phyloP scores from a whole-genome alignment of 2,797 vertebrate genomes.

The Falco naumanni region DNA sequence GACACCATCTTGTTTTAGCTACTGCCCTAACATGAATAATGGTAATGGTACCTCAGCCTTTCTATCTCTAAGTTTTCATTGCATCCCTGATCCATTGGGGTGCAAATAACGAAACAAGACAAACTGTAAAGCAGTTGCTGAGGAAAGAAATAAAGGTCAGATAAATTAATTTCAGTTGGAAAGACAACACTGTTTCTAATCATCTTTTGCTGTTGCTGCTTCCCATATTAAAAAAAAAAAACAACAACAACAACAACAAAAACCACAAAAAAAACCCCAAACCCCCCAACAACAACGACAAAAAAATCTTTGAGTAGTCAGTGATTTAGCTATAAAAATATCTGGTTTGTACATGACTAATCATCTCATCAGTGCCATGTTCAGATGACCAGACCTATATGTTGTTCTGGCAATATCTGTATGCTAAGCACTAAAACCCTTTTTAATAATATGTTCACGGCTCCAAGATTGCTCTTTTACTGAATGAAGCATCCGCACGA shows the following conservation, averaged over 20 bases:
- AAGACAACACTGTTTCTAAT: background rate
- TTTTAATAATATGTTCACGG: background rate
- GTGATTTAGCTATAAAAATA: background rate
- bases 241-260: background rate
- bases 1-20: background rate
- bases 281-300: background rate
- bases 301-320: background rate
- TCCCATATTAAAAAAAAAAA: background rate
- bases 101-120: slow-evolving; percentile 18
- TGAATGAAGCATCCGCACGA: background rate
- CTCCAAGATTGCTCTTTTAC: background rate
- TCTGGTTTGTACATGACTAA: background rate
- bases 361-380: background rate
- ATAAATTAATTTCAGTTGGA: background rate
- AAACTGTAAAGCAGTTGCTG: background rate
- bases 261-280: background rate
- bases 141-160: background rate
- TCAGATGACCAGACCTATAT: background rate
- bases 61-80: background rate
- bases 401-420: background rate
- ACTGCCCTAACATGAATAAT: background rate
- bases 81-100: background rate
- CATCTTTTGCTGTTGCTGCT: background rate
- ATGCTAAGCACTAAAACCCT: background rate
- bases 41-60: background rate